Conservation (phyloP, 2,888 invertebrate genomes). For the Volucella inanis region DNA sequence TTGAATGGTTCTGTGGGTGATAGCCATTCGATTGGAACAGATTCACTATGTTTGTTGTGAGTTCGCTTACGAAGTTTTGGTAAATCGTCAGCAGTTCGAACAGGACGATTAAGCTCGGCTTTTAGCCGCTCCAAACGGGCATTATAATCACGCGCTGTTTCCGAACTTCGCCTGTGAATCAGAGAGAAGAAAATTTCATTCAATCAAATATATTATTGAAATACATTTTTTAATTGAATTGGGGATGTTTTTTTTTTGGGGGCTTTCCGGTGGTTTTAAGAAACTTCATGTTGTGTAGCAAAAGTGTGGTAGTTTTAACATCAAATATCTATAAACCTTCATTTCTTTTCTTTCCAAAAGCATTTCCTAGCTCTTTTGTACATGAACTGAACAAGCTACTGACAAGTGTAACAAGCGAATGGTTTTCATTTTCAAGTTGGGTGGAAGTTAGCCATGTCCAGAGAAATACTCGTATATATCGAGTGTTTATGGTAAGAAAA, state of each 20-base stretch:
- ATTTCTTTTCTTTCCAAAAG: too few relatives aligned
- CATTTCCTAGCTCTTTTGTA: too few relatives aligned
- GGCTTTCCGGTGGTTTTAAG: too few relatives aligned
- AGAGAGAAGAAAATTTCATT: slow-evolving; percentile 8
- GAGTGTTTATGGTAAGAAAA: too few relatives aligned
- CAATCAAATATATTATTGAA: slow-evolving; percentile 9
- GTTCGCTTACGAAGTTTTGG: slow-evolving; percentile 61
- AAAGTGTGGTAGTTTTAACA: too few relatives aligned
- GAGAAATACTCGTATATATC: too few relatives aligned
- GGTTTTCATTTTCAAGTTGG: too few relatives aligned
- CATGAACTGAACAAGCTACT: too few relatives aligned
- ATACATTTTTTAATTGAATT: slow-evolving; percentile 18
- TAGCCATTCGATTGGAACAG: slow-evolving; percentile 53
- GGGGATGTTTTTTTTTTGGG: background rate
- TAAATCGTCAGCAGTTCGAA: slow-evolving; percentile 75
- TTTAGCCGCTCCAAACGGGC: slow-evolving; percentile 79
- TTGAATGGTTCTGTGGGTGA: slow-evolving; percentile 56
- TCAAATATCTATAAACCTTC: too few relatives aligned
- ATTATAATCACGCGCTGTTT: slow-evolving; percentile 77
- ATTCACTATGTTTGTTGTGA: slow-evolving; percentile 54
- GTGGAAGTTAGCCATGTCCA: too few relatives aligned
- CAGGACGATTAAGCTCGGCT: slow-evolving; percentile 81
- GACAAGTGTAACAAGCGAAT: too few relatives aligned
- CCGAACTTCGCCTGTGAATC: slow-evolving; percentile 77
- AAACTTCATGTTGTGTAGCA: too few relatives aligned